Evolutionary conservation across 92 coral and sea anemone species (phyloP).

Genomic region (Epizoanthus illoricatus): DNA sequence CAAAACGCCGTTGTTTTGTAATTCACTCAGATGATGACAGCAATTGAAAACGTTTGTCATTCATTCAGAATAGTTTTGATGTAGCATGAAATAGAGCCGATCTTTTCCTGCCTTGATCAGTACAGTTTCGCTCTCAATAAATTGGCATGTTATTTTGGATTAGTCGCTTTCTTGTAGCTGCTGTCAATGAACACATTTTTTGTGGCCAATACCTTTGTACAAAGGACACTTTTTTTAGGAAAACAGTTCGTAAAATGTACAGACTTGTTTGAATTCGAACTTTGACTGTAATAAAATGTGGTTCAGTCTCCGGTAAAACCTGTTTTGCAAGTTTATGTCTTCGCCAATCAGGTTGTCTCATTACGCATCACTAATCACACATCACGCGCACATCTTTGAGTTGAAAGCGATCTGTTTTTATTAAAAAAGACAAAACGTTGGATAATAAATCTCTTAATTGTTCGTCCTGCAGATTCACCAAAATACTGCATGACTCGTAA

Average conservation of each 20-base stretch:
- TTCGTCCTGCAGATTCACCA: no score
- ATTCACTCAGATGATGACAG: slow-evolving; percentile 3
- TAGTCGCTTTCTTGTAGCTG: not conserved
- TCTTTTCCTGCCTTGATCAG: not conserved
- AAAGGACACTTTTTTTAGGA: not conserved
- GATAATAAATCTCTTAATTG: not conserved
- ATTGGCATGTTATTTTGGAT: not conserved
- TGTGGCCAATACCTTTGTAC: not conserved
- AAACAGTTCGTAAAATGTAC: not conserved
- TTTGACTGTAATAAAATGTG: not conserved
- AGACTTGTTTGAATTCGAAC: not conserved
- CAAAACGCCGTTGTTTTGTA: slow-evolving; percentile 17
- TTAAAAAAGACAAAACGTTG: no score
- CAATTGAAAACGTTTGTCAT: not conserved
- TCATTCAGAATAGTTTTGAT: not conserved
- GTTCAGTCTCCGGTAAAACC: no score
- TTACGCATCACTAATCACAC: no score
- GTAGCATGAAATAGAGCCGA: not conserved
- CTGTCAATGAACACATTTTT: not conserved
- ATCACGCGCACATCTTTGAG: no score
- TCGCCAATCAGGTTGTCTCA: no score
- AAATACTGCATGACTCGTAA: no score
- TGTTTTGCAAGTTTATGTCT: no score
- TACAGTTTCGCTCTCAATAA: not conserved
- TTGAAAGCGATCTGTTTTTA: no score